Percentiles rank a stretch among this genome's conserved stretches.
Conservation (phyloP, 2,888 invertebrate species). For the Drosophila formosana region DNA sequence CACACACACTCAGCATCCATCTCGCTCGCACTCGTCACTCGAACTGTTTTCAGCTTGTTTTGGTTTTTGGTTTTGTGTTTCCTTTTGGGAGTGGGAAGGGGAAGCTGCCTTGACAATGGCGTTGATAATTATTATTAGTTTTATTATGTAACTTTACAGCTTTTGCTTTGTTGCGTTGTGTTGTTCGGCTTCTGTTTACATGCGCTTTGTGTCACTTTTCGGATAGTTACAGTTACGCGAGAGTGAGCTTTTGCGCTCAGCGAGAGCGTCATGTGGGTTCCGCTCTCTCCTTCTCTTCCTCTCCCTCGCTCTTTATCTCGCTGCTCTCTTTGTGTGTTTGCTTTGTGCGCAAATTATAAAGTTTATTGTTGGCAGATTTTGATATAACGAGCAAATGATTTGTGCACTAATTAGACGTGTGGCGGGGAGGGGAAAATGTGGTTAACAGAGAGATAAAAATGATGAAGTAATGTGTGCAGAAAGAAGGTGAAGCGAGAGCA, state of each 20-base stretch:
- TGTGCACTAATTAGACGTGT: slow-evolving; percentile 57
- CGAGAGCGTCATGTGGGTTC: background rate
- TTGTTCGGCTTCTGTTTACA: slow-evolving; percentile 60
- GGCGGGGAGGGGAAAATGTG: background rate
- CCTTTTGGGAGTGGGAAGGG: slow-evolving; percentile 9
- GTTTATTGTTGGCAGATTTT: slow-evolving; percentile 52
- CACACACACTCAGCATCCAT: background rate
- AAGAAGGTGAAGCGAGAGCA: no score
- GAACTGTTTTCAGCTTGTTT: slow-evolving; percentile 18
- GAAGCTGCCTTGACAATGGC: slow-evolving; percentile 71
- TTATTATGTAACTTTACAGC: slow-evolving; percentile 80
- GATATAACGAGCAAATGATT: slow-evolving; percentile 50
- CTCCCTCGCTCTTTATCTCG: background rate
- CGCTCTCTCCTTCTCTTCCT: background rate
- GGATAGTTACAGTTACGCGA: slow-evolving; percentile 49
- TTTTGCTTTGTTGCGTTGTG: slow-evolving; percentile 12
- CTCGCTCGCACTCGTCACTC: background rate
- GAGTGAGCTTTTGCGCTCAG: slow-evolving; percentile 11
- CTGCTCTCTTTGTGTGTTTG: slow-evolving; percentile 15
- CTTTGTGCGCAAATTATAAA: slow-evolving; percentile 53
- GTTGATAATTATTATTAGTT: slow-evolving; percentile 82
- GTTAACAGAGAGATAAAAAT: background rate
- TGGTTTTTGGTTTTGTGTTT: slow-evolving; percentile 45
- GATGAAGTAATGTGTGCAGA: background rate
- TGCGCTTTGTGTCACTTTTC: slow-evolving; percentile 58